A percentile compares a stretch with the other conserved stretches of the same genome.
These are phyloP conservation scores for Nesospiza acunhae DNA, from an alignment of 2,113 vertebrate genomes.

Conservation along the genomic window DNA sequence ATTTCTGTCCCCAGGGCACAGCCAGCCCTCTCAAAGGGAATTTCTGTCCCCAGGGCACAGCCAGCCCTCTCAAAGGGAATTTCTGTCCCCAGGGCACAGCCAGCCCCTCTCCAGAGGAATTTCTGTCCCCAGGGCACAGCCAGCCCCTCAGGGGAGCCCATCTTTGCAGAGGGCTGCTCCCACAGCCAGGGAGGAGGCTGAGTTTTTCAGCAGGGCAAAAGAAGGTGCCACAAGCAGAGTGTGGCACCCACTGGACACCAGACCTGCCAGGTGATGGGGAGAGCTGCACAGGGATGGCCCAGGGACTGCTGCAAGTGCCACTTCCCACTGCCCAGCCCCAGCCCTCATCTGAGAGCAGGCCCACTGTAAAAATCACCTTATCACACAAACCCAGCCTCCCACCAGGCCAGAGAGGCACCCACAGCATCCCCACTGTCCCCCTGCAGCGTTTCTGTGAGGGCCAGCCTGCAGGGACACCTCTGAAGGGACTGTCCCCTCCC, in stretches of 20 bases:
- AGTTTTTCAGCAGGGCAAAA: neutral
- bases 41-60: fast-evolving
- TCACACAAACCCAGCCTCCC: neutral
- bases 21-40: neutral
- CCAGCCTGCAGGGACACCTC: neutral
- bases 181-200: neutral
- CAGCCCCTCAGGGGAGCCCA: too few relatives aligned
- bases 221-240: neutral
- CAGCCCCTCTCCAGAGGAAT: neutral
- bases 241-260: neutral
- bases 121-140: neutral
- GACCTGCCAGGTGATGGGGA: fast-evolving
- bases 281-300: neutral
- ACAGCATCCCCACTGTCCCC: neutral
- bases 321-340: neutral
- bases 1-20: neutral
- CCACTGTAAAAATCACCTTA: neutral
- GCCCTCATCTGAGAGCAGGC: neutral
- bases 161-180: neutral
- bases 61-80: neutral
- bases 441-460: neutral
- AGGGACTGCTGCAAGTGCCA: neutral
- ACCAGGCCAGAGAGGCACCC: neutral
- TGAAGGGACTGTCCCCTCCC: neutral
- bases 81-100: too few relatives aligned